A percentile compares a stretch with the other conserved stretches of the same genome.
Conservation (phyloP, 2,888 invertebrate species). For the Platycheirus albimanus region DNA sequence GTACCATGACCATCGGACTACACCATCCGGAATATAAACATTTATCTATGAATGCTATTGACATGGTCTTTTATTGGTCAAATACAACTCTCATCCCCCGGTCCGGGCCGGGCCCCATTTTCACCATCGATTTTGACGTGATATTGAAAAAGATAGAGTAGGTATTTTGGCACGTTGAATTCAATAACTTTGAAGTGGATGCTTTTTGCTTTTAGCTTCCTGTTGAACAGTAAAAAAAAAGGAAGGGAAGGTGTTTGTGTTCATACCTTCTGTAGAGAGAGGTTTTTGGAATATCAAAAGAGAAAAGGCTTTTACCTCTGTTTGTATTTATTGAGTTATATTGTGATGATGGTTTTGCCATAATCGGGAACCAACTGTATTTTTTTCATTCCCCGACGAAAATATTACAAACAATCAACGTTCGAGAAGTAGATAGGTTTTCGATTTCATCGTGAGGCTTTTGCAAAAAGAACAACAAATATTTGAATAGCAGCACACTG, state of each 20-base stretch:
- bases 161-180: conserved; percentile 35
- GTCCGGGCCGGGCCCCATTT: no score
- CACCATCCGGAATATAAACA: conserved; percentile 26
- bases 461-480: conserved; percentile 5
- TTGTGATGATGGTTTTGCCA: conserved; percentile 1
- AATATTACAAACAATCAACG: neutral
- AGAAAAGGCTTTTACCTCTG: neutral
- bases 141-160: neutral
- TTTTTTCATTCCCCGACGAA: conserved; percentile 3
- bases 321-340: conserved; percentile 8
- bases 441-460: neutral
- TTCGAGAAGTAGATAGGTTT: conserved; percentile 4
- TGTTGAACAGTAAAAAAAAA: conserved; percentile 3
- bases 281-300: no score
- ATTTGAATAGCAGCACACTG: neutral
- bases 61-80: conserved; percentile 34
- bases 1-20: neutral
- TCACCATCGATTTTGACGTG: conserved; percentile 8
- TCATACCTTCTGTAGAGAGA: neutral
- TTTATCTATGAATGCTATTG: conserved; percentile 28
- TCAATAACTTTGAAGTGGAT: conserved; percentile 43
- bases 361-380: neutral
- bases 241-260: conserved; percentile 3
- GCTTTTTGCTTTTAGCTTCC: conserved; percentile 26
- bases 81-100: conserved; percentile 14